Conservation (phyloP, 2,113 vertebrate species). For the Petrocephalus zakoni region DNA sequence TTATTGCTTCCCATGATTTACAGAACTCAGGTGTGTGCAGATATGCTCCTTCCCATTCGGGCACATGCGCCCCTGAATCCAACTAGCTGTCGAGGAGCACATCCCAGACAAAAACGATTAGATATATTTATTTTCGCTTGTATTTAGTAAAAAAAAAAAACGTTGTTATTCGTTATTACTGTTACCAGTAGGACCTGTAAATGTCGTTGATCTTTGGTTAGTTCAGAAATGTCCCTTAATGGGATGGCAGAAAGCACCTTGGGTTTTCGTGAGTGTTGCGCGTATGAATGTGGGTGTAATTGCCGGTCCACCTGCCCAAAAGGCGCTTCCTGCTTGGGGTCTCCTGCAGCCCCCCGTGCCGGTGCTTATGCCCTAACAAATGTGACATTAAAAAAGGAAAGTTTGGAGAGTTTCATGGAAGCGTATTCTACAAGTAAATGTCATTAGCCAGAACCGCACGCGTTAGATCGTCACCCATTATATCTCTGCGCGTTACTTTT, state of each 20-base stretch:
- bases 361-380: background rate
- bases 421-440: background rate
- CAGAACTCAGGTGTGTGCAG: background rate
- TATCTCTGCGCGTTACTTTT: background rate
- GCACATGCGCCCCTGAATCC: background rate
- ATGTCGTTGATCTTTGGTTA: background rate
- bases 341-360: background rate
- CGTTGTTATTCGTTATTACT: background rate
- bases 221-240: background rate
- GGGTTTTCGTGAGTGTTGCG: background rate
- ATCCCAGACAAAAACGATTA: background rate
- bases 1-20: background rate
- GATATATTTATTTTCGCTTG: background rate
- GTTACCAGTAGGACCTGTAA: background rate
- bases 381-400: background rate
- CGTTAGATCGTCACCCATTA: background rate
- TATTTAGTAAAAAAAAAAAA: background rate
- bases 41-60: background rate
- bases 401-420: background rate
- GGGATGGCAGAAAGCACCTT: background rate
- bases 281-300: background rate
- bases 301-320: background rate
- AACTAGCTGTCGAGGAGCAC: background rate
- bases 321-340: background rate
- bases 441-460: background rate